phyloP scores from a whole-genome alignment of 2,888 invertebrate genomes.

The Scaptomyza polygonia region DNA sequence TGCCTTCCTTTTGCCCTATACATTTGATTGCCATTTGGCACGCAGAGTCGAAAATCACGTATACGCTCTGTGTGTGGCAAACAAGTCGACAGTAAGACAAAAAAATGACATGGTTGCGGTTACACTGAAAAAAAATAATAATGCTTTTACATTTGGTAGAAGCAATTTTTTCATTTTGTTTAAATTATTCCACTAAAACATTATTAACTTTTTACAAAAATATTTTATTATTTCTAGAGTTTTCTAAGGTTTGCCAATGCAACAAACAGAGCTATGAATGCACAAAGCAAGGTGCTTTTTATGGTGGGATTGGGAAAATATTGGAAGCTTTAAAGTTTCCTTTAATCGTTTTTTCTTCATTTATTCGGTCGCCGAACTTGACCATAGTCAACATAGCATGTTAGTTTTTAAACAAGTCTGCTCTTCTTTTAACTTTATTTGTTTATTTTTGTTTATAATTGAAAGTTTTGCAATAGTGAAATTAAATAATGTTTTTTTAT shows the following conservation, averaged over 20 bases:
- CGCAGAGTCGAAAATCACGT: slow-evolving; percentile 73
- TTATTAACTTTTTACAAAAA: background rate
- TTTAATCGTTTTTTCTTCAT: no score
- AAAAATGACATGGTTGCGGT: background rate
- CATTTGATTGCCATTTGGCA: slow-evolving; percentile 62
- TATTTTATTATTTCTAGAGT: no score
- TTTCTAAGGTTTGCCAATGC: background rate
- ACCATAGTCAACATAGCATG: no score
- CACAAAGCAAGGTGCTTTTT: no score
- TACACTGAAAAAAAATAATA: background rate
- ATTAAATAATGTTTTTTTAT: background rate
- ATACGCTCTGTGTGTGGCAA: slow-evolving; percentile 60
- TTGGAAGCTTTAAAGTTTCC: no score
- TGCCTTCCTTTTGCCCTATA: background rate
- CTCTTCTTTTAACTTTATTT: no score
- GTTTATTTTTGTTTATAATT: no score
- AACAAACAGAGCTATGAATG: background rate
- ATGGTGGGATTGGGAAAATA: background rate
- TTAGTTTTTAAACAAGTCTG: no score
- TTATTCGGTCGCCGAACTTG: no score
- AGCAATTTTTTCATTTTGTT: background rate
- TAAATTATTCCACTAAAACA: background rate
- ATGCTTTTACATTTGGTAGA: background rate
- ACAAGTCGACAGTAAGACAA: slow-evolving; percentile 48
- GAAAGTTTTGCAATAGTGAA: no score